Conservation (phyloP, 2,113 vertebrate genomes). For the Neoarius graeffei region DNA sequence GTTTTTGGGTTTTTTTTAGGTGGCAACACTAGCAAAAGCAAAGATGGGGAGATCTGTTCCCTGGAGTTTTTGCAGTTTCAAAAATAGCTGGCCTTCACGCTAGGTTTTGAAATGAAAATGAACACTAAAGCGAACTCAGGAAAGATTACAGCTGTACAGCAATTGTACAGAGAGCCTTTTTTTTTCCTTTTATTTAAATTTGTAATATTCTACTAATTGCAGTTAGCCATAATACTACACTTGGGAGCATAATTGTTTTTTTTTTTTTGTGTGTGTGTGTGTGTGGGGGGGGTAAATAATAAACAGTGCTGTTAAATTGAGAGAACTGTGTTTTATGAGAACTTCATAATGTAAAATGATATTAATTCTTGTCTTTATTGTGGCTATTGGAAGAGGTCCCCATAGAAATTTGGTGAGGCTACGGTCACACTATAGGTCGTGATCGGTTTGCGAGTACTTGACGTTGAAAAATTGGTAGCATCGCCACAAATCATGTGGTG, state of each 20-base stretch:
- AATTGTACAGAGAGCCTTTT: neutral
- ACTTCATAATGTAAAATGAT: neutral
- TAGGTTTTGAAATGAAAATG: neutral
- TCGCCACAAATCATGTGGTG: too few relatives aligned
- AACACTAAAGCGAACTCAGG: neutral
- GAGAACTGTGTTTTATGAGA: neutral
- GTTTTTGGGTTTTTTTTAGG: neutral
- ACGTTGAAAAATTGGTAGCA: too few relatives aligned
- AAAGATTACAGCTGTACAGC: neutral
- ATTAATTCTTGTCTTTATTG: neutral
- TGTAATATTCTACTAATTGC: neutral
- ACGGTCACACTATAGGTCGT: too few relatives aligned
- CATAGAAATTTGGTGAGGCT: too few relatives aligned
- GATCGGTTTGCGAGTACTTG: too few relatives aligned
- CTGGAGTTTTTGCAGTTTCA: slow-evolving; percentile 17
- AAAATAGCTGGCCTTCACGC: slow-evolving; percentile 36
- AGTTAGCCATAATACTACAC: neutral
- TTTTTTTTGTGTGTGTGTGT: too few relatives aligned
- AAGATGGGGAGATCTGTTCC: slow-evolving; percentile 7
- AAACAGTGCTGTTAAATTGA: neutral
- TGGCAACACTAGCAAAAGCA: slow-evolving; percentile 4
- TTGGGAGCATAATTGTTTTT: neutral
- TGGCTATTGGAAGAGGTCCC: too few relatives aligned
- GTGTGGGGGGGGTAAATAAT: too few relatives aligned
- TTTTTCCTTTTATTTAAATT: neutral